These are phyloP conservation scores for Aix galericulata DNA, from an alignment of 2,113 vertebrate species.

Conservation along the genomic window DNA sequence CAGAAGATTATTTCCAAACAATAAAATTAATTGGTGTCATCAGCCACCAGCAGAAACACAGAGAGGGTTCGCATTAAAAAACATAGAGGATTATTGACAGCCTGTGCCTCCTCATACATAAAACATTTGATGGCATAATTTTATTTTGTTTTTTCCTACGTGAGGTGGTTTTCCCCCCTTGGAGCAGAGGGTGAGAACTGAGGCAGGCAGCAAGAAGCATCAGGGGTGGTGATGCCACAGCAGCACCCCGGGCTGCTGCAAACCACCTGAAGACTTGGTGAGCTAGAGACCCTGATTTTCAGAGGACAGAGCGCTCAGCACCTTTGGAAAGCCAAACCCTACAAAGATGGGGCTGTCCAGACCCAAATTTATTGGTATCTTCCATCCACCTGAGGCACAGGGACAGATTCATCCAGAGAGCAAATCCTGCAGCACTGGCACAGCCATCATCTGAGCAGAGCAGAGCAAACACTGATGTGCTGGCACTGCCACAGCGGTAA, in stretches of 20 bases:
- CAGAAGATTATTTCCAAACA: conserved; percentile 13
- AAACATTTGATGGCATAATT: neutral
- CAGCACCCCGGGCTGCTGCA: neutral
- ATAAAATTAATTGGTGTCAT: conserved; percentile 27
- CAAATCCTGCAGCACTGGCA: neutral
- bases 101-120: neutral
- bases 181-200: accelerated
- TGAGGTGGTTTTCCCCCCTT: neutral
- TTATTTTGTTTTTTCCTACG: neutral
- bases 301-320: neutral
- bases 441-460: neutral
- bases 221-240: accelerated
- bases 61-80: neutral
- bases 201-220: accelerated
- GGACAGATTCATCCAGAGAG: neutral
- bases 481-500: accelerated
- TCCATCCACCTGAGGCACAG: neutral
- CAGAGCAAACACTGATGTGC: neutral
- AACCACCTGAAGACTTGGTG: accelerated
- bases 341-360: neutral
- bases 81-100: neutral
- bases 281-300: neutral
- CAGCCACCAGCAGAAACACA: neutral
- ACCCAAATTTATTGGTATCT: neutral
- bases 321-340: neutral